Conservation (phyloP, 2,888 invertebrate genomes). For the Hydrotaea diabolus region DNA sequence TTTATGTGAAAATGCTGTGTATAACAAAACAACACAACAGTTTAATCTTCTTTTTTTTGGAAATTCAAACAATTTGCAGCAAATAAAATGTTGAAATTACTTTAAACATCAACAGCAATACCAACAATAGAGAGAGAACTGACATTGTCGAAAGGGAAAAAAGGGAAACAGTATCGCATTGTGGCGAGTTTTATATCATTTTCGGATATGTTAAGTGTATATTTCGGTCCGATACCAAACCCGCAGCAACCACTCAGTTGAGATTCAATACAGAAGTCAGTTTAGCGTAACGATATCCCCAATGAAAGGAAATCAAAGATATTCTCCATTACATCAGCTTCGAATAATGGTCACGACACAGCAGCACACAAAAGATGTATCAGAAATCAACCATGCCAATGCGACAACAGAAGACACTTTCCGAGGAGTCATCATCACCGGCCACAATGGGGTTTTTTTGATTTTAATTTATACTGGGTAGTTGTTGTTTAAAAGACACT, state of each 20-base stretch:
- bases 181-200: constrained; percentile 25
- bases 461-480: too few relatives aligned
- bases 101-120: background rate
- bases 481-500: too few relatives aligned
- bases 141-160: background rate
- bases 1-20: background rate
- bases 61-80: constrained; percentile 39
- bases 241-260: background rate
- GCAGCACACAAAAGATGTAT: background rate
- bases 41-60: too few relatives aligned
- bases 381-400: background rate
- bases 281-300: constrained; percentile 41
- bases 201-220: background rate
- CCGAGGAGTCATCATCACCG: background rate
- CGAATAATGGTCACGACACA: constrained; percentile 18
- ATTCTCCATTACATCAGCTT: constrained; percentile 18
- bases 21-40: background rate
- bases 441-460: background rate
- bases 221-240: background rate
- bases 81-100: constrained; percentile 29
- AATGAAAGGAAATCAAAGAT: constrained; percentile 30
- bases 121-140: background rate
- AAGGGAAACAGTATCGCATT: background rate
- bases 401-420: background rate
- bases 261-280: constrained; percentile 31